Conservation (phyloP, 2,113 vertebrate genomes). For the Leucoraja erinaceus region DNA sequence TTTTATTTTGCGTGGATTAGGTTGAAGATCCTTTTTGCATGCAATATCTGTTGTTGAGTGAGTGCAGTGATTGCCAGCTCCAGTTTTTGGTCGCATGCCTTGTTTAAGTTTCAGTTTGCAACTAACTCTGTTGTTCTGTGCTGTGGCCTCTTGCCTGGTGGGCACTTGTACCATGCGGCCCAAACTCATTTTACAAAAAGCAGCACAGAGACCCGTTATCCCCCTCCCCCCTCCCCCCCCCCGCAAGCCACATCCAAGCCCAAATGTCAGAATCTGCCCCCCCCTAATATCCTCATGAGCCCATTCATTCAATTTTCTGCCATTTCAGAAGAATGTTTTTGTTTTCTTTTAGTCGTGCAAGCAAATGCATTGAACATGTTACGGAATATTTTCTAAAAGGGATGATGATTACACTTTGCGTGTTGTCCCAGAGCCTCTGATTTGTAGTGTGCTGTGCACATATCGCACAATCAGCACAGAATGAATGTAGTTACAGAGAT, state of each 20-base stretch:
- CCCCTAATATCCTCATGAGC: not conserved
- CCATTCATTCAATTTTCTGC: not conserved
- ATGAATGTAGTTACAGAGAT: conserved; percentile 24
- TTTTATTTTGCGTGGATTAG: not conserved
- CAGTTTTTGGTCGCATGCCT: not conserved
- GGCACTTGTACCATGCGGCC: not conserved
- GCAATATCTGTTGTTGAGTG: not conserved
- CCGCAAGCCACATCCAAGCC: not conserved
- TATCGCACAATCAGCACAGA: conserved; percentile 6
- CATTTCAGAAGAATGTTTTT: not conserved
- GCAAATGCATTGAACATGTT: not conserved
- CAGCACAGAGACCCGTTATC: not conserved
- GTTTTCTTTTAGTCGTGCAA: not conserved
- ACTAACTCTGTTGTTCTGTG: not conserved
- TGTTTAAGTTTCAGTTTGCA: not conserved
- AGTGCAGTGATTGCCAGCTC: not conserved
- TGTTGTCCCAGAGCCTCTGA: conserved; percentile 20
- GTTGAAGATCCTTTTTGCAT: not conserved
- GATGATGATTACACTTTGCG: conserved; percentile 1
- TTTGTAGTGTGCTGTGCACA: not conserved
- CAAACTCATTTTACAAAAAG: not conserved
- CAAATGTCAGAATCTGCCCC: not conserved
- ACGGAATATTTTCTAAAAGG: not conserved
- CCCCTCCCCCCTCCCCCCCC: not conserved
- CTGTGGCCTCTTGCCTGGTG: not conserved